phyloP scores from a whole-genome alignment of 1,140 invertebrate species.

The Bilobella aurantiaca region DNA sequence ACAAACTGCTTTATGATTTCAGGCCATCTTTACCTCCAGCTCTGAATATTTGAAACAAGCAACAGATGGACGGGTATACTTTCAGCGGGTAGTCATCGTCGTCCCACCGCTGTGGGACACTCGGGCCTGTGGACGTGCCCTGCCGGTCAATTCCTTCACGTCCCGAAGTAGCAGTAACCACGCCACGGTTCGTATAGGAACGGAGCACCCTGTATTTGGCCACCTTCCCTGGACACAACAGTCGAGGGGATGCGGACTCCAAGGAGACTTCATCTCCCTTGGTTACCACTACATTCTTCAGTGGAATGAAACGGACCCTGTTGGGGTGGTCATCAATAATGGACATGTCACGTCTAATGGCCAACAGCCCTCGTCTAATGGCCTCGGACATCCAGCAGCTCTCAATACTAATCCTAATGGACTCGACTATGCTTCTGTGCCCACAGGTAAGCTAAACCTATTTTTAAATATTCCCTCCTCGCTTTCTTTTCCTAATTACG shows the following conservation, averaged over 20 bases:
- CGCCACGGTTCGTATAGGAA: slow-evolving; percentile 45
- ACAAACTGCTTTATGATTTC: slow-evolving; percentile 39
- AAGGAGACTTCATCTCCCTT: slow-evolving; percentile 50
- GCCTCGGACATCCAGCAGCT: neutral
- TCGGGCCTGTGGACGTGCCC: slow-evolving; percentile 37
- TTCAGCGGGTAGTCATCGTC: slow-evolving; percentile 46
- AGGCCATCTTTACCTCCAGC: slow-evolving; percentile 44
- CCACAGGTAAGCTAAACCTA: slow-evolving; percentile 17
- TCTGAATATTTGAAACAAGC: slow-evolving; percentile 46
- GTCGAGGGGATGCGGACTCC: slow-evolving; percentile 47
- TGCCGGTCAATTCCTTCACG: slow-evolving; percentile 38
- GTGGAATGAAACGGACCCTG: slow-evolving; percentile 35
- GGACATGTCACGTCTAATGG: slow-evolving; percentile 14
- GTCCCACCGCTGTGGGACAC: slow-evolving; percentile 46
- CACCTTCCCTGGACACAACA: slow-evolving; percentile 49
- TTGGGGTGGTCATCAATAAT: no score
- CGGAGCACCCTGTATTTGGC: slow-evolving; percentile 45
- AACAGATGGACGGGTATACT: slow-evolving; percentile 46
- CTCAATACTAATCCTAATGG: neutral
- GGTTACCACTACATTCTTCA: slow-evolving; percentile 40
- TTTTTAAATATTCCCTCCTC: no score
- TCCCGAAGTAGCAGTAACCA: slow-evolving; percentile 39
- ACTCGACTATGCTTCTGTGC: slow-evolving; percentile 17
- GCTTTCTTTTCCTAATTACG: neutral
- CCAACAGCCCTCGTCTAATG: neutral